Conservation (phyloP, 2,113 vertebrate species). For the Panthera leo region DNA sequence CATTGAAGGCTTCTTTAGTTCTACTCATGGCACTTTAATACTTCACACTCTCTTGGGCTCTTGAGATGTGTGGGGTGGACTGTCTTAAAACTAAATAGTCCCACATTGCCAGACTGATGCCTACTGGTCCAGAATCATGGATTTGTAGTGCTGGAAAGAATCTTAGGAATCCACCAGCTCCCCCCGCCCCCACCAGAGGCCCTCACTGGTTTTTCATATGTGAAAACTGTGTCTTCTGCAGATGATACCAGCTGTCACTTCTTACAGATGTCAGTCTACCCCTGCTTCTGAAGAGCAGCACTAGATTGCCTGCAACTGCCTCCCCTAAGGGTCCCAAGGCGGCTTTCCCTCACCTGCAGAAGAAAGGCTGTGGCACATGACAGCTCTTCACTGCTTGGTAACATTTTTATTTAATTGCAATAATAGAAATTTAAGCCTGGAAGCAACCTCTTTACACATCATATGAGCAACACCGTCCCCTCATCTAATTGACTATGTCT, state of each 20-base stretch:
- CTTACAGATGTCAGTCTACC: background rate
- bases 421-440: conserved; percentile 50
- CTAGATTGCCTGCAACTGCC: background rate
- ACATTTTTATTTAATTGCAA: conserved; percentile 61
- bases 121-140: background rate
- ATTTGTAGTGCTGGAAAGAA: background rate
- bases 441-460: conserved; percentile 23
- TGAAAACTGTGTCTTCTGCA: background rate
- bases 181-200: background rate
- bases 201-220: background rate
- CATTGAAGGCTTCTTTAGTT: background rate
- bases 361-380: background rate
- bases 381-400: background rate
- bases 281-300: background rate
- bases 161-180: background rate
- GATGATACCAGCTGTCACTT: background rate
- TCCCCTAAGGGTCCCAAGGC: background rate
- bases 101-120: background rate
- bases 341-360: background rate
- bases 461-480: background rate
- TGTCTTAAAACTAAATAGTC: background rate
- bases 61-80: background rate
- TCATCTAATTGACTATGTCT: conserved; percentile 26
- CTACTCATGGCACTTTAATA: background rate
- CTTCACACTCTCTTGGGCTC: background rate